phyloP scores from a whole-genome alignment of 1,140 invertebrate genomes.

The Scaptomyza graminum region DNA sequence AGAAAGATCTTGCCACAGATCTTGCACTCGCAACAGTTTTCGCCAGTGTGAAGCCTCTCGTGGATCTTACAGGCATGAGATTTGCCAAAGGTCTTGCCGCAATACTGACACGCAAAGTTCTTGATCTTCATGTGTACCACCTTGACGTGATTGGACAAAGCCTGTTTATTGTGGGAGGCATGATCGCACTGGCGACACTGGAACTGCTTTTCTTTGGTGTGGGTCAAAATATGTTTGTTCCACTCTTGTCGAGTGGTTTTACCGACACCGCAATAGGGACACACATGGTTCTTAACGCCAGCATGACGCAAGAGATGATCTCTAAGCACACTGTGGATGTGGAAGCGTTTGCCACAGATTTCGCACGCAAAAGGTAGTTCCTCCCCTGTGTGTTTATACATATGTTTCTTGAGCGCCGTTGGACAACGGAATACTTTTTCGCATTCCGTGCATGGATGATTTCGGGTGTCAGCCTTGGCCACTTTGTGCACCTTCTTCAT shows the following conservation, averaged over 20 bases:
- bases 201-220: constrained; percentile 78
- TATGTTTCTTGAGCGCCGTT: constrained; percentile 84
- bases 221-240: constrained; percentile 78
- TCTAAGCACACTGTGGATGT: constrained; percentile 71
- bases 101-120: constrained; percentile 79
- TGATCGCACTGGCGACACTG: constrained; percentile 77
- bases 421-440: constrained; percentile 81
- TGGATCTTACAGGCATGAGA: constrained; percentile 80
- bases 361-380: constrained; percentile 86
- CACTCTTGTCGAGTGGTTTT: constrained; percentile 79
- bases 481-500: constrained; percentile 79
- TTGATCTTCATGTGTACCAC: constrained; percentile 80
- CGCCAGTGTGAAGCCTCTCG: constrained; percentile 84
- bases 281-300: constrained; percentile 80
- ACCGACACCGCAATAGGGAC: constrained; percentile 77
- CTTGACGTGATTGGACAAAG: constrained; percentile 71
- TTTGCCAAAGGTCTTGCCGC: constrained; percentile 79
- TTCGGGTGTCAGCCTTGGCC: constrained; percentile 54
- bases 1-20: constrained; percentile 78
- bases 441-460: constrained; percentile 69
- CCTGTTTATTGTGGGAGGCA: constrained; percentile 76
- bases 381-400: constrained; percentile 85
- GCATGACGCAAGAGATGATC: constrained; percentile 79
- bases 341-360: constrained; percentile 84
- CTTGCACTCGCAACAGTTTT: constrained; percentile 81